Conservation (phyloP, 2,797 vertebrate genomes). For the Chelon labrosus region DNA sequence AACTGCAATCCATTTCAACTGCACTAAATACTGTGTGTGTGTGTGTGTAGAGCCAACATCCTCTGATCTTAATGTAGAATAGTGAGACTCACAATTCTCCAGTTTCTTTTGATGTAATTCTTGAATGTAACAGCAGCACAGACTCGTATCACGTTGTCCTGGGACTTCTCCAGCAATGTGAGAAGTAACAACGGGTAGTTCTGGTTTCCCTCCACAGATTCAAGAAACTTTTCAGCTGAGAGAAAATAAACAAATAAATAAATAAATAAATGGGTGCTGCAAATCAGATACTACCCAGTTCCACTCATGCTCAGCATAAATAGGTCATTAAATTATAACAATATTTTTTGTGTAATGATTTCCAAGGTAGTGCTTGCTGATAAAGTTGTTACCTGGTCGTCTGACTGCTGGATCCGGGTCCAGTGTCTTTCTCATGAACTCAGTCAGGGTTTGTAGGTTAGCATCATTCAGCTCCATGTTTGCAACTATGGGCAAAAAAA, state of each 20-base stretch:
- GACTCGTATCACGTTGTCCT: conserved; percentile 96
- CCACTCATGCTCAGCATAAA: not conserved
- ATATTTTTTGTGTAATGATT: not conserved
- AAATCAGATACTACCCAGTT: not conserved
- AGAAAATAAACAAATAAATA: not conserved
- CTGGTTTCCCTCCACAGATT: conserved; percentile 96
- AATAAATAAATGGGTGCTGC: not conserved
- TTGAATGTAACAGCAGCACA: conserved; percentile 98
- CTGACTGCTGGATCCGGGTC: conserved; percentile 95
- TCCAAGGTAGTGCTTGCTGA: not conserved
- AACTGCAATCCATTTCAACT: too few relatives aligned
- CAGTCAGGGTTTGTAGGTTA: conserved; percentile 95
- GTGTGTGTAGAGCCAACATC: not conserved
- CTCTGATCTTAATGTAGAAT: not conserved
- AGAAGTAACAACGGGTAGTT: conserved; percentile 95
- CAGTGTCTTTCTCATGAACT: conserved; percentile 96
- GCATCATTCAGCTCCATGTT: conserved; percentile 96
- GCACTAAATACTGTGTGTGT: not conserved
- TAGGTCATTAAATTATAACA: not conserved
- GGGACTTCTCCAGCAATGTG: conserved; percentile 95
- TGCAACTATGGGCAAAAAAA: not conserved
- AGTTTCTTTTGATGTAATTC: conserved; percentile 99
- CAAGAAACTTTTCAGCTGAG: conserved; percentile 98
- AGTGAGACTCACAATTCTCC: conserved; percentile 93
- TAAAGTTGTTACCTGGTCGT: conserved; percentile 89